Evolutionary conservation across 2,113 vertebrate species (phyloP), one percentile per base, ranked within the genome.

Genomic region (Sylvilagus bachmani): DNA sequence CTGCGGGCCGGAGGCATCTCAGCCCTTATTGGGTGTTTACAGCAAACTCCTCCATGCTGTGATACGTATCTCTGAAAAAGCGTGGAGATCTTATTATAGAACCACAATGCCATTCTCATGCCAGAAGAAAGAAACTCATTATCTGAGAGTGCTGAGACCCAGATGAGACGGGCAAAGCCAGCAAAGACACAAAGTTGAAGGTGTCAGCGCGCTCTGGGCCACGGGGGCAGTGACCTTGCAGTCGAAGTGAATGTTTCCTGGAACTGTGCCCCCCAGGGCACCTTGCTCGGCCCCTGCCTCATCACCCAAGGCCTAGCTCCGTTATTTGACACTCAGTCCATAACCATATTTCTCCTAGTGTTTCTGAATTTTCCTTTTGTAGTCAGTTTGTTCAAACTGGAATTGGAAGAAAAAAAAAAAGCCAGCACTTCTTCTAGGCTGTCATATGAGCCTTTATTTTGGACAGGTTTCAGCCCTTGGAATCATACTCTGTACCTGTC

Each of bases 321-420:
- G 58, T 36, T 67, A 58, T 79, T 66, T 62, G 29, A 73, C 22
- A 38, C 11, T 69, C 36, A 24, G 38, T 74, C 33, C 14, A 11
- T 61, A 86, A 51, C 44, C 22, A 4, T 71, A 55, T n/a, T 49
- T 89, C 5, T 66, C 49, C 6, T 74, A 17, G 49, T 85, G 66
- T 36, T 73, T 92, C 55, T 38, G 86, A 33, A 36, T 27, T 29
- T 83, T 89, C 19, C n/a, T 85, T 81, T 51, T 82, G 44, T n/a
- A 27, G 10, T 22, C 51, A 11, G 7, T 90, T 80, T 88, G 66
- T 89, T 86, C 75, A 90, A 73, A 86, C 27, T 22, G 21, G 31
- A 36, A 44, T 73, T 58, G 36, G 38, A 38, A 38, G 38, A 38
- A 38, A 70, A 67, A 67, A 85, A 17, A 53, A 53, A 51, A 92